phyloP scores from a whole-genome alignment of 2,888 invertebrate species.

The Frankliniella fusca region DNA sequence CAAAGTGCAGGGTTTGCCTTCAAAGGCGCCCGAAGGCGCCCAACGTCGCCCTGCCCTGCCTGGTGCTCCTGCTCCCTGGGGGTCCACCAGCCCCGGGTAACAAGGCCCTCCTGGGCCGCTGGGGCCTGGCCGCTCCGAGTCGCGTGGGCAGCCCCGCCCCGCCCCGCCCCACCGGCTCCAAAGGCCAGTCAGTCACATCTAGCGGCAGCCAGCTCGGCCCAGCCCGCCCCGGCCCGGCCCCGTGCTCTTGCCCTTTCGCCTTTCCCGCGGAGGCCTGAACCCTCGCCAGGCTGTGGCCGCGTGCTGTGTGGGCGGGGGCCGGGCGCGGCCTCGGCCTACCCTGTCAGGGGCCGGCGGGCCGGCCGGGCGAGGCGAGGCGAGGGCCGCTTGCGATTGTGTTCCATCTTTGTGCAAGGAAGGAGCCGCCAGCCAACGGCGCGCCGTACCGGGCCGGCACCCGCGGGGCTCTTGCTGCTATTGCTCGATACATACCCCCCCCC shows the following conservation, averaged over 20 bases:
- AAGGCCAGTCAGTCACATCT: slow-evolving; percentile 21
- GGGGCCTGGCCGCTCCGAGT: no score
- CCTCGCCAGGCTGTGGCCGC: background rate
- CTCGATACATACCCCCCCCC: background rate
- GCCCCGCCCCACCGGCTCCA: background rate
- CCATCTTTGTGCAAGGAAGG: background rate
- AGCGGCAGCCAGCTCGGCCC: no score
- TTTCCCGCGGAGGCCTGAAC: background rate
- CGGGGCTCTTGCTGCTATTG: no score
- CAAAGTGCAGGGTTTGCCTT: no score
- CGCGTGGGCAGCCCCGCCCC: no score
- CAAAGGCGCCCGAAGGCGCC: no score
- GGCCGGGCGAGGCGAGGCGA: background rate
- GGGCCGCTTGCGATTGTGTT: no score
- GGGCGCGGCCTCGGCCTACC: background rate
- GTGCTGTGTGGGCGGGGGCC: no score
- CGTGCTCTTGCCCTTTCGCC: background rate
- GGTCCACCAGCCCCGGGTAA: background rate
- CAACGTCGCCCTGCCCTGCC: no score
- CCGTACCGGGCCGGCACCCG: background rate
- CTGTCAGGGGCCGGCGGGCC: background rate
- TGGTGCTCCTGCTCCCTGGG: background rate
- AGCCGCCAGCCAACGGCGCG: background rate
- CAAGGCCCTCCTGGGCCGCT: no score
- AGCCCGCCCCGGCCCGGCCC: background rate